Percentiles rank a stretch among this genome's conserved stretches.
Evolutionary conservation across 2,797 vertebrate genomes (phyloP).

Genomic region (Spinus olivaceus): DNA sequence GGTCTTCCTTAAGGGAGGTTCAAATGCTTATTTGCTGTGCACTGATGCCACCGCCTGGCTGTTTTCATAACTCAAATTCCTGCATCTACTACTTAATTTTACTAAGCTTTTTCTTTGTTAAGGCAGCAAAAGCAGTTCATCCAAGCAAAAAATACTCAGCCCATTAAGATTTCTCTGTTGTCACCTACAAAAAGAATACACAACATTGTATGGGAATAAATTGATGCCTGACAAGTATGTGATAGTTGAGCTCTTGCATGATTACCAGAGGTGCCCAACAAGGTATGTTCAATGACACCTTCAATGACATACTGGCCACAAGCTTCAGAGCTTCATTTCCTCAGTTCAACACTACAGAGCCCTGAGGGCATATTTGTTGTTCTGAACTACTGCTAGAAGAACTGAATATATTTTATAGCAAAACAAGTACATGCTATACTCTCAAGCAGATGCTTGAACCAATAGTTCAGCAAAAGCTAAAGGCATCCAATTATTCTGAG

Average conservation of each 20-base stretch:
- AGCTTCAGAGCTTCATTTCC: background rate
- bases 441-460: background rate
- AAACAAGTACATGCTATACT: background rate
- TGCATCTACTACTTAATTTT: background rate
- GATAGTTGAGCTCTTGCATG: background rate
- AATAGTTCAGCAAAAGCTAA: background rate
- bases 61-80: background rate
- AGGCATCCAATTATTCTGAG: background rate
- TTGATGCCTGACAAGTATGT: background rate
- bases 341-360: background rate
- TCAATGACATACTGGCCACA: background rate
- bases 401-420: background rate
- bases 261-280: background rate
- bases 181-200: background rate
- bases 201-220: background rate
- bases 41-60: conserved; percentile 9
- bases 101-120: background rate
- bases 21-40: background rate
- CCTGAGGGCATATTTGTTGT: background rate
- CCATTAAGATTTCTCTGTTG: background rate
- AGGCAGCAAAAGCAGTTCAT: background rate
- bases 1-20: fast-evolving
- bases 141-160: background rate
- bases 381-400: background rate
- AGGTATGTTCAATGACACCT: background rate